Conservation (phyloP, 1,140 invertebrate species). For the Eupristina koningsbergeri region DNA sequence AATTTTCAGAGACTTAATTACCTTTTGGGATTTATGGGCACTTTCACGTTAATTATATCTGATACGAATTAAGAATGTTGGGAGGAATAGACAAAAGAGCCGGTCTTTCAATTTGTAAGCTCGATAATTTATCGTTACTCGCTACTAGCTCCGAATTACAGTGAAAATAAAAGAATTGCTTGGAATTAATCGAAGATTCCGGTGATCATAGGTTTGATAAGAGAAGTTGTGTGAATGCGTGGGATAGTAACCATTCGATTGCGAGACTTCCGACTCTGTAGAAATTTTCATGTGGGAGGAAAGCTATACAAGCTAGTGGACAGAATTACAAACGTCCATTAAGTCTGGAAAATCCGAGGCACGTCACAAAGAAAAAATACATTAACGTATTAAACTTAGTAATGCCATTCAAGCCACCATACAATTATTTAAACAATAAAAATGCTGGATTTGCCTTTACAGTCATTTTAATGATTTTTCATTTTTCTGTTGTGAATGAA, state of each 20-base stretch:
- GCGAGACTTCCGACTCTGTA: not conserved
- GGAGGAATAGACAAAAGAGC: too few species aligned
- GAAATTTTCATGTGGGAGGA: not conserved
- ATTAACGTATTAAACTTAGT: not conserved
- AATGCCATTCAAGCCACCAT: not conserved
- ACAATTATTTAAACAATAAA: not conserved
- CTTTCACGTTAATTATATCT: too few species aligned
- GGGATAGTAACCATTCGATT: not conserved
- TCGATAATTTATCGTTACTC: too few species aligned
- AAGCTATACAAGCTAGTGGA: not conserved
- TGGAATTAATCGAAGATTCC: not conserved
- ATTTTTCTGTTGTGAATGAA: not conserved
- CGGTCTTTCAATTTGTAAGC: too few species aligned
- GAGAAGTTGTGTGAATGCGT: not conserved
- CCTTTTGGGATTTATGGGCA: too few species aligned
- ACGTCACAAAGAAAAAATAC: not conserved
- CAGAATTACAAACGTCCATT: not conserved
- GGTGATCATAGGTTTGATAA: not conserved
- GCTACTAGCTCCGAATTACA: too few species aligned
- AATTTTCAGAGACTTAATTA: too few species aligned
- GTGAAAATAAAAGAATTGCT: not conserved
- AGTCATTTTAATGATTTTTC: not conserved
- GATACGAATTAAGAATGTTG: too few species aligned
- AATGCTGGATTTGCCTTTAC: not conserved
- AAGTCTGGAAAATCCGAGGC: not conserved